Conservation (phyloP, 2,113 vertebrate species). For the Ptyas mucosa region DNA sequence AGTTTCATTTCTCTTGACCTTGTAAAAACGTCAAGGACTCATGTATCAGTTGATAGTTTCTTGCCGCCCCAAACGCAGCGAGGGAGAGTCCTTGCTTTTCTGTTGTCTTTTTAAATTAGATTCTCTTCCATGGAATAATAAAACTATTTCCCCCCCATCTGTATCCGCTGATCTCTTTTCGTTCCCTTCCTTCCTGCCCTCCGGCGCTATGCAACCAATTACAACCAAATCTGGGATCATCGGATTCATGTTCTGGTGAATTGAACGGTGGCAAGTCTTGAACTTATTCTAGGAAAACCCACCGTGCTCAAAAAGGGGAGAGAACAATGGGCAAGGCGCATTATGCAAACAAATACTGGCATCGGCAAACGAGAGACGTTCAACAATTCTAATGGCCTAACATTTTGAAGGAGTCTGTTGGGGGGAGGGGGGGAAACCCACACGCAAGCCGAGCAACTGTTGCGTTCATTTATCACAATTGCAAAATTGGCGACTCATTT, state of each 20-base stretch:
- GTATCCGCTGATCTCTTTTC: background rate
- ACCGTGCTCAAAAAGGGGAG: background rate
- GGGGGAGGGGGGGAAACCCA: background rate
- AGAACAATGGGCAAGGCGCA: background rate
- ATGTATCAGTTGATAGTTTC: constrained; percentile 32
- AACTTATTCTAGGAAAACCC: background rate
- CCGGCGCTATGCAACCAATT: background rate
- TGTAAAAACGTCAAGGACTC: constrained; percentile 23
- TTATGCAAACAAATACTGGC: background rate
- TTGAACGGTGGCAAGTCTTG: background rate
- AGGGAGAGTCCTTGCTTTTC: background rate
- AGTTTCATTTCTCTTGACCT: constrained; percentile 45
- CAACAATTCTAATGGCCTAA: background rate
- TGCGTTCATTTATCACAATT: background rate
- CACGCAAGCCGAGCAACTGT: background rate
- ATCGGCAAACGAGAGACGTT: background rate
- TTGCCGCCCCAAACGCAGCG: constrained; percentile 35
- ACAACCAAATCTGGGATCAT: background rate
- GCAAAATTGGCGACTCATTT: background rate
- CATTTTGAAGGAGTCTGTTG: too few relatives aligned
- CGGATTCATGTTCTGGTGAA: background rate
- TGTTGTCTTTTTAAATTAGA: background rate
- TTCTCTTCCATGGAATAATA: background rate
- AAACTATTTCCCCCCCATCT: background rate
- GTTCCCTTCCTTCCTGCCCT: background rate